phyloP scores from a whole-genome alignment of 1,140 invertebrate genomes.

The Cotesia vestalis region DNA sequence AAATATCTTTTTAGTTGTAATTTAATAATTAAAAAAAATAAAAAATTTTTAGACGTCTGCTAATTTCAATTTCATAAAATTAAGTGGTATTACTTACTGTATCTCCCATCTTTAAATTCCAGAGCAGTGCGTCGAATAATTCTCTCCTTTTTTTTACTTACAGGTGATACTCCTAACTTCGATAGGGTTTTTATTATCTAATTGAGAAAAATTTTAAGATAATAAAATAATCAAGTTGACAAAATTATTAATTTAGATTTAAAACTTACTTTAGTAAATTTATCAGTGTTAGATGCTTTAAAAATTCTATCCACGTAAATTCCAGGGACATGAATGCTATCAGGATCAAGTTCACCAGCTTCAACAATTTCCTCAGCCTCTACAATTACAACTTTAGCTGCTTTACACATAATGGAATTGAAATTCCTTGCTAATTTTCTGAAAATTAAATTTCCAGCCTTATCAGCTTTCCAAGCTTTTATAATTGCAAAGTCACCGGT shows the following conservation, averaged over 20 bases:
- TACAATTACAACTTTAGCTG: slow-evolving; percentile 86
- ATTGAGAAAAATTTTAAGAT: slow-evolving; percentile 4
- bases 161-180: slow-evolving; percentile 70
- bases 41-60: no score
- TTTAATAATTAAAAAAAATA: no score
- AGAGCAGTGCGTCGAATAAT: slow-evolving; percentile 92
- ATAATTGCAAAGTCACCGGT: slow-evolving; percentile 95
- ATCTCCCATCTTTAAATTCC: slow-evolving; percentile 98
- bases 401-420: slow-evolving; percentile 93
- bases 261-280: slow-evolving; percentile 83
- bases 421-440: slow-evolving; percentile 91
- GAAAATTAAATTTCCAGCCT: slow-evolving; percentile 91
- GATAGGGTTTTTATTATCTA: slow-evolving; percentile 60
- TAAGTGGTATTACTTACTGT: slow-evolving; percentile 72
- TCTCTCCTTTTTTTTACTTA: slow-evolving; percentile 79
- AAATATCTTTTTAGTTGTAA: no score
- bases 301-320: slow-evolving; percentile 93
- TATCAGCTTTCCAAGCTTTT: slow-evolving; percentile 98
- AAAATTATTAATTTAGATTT: neutral
- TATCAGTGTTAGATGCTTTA: slow-evolving; percentile 84
- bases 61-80: no score
- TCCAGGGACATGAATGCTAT: slow-evolving; percentile 90
- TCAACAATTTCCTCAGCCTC: slow-evolving; percentile 97
- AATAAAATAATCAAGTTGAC: slow-evolving; percentile 12
- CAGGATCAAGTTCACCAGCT: slow-evolving; percentile 83